A percentile compares a stretch with the other conserved stretches of the same genome.
Evolutionary conservation across 2,888 invertebrate genomes (phyloP).

Genomic region (Apeira syringaria): DNA sequence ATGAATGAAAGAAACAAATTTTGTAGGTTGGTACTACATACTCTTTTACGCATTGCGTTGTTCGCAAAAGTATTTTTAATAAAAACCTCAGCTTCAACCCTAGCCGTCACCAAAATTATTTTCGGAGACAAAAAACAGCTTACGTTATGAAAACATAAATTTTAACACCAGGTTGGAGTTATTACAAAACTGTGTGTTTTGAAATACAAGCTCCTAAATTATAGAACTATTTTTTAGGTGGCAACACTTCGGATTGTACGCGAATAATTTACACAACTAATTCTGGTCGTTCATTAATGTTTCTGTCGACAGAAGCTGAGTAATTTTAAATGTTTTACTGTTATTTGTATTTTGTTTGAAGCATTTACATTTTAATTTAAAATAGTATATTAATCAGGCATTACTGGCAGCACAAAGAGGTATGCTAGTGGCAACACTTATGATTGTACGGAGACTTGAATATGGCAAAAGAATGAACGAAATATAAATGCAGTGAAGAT

Average conservation of each 20-base stretch:
- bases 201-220: conserved; percentile 24
- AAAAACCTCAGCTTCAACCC: conserved; percentile 13
- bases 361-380: too few species aligned
- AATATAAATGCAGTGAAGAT: too few species aligned
- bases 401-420: too few species aligned
- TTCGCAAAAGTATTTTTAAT: too few species aligned
- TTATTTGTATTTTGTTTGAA: too few species aligned
- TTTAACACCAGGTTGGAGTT: conserved; percentile 23
- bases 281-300: not conserved
- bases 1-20: too few species aligned
- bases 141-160: conserved; percentile 35
- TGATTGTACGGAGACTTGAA: too few species aligned
- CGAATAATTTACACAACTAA: too few species aligned
- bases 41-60: conserved; percentile 5
- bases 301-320: not conserved
- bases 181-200: conserved; percentile 26
- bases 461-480: too few species aligned
- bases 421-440: too few species aligned
- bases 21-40: too few species aligned
- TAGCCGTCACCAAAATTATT: conserved; percentile 20
- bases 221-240: conserved; percentile 22
- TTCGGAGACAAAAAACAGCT: conserved; percentile 18
- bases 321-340: not conserved
- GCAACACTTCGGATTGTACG: conserved; percentile 4
- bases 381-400: too few species aligned